phyloP scores from a whole-genome alignment of 2,888 invertebrate species.

The Scotopteryx bipunctaria region DNA sequence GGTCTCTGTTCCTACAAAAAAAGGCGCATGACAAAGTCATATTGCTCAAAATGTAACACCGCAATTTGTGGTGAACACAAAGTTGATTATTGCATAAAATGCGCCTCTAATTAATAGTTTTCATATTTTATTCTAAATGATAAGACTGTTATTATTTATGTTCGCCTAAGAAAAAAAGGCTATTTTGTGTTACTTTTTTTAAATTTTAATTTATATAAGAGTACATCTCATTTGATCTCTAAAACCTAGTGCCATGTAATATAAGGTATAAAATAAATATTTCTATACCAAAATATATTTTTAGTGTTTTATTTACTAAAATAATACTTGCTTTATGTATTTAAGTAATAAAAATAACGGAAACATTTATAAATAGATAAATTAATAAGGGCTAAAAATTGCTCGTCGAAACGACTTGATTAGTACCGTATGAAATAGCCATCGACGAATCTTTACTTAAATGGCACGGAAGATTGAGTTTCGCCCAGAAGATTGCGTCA shows the following conservation, averaged over 20 bases:
- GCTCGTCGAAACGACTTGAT: slow-evolving; percentile 16
- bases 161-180: slow-evolving; percentile 17
- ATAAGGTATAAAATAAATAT: slow-evolving; percentile 17
- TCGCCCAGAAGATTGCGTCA: background rate
- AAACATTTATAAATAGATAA: slow-evolving; percentile 16
- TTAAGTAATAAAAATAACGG: slow-evolving; percentile 10
- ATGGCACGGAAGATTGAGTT: slow-evolving; percentile 9
- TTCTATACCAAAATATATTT: slow-evolving; percentile 4
- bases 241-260: slow-evolving; percentile 12
- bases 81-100: slow-evolving; percentile 15
- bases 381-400: slow-evolving; percentile 10
- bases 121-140: slow-evolving; percentile 9
- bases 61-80: slow-evolving; percentile 20
- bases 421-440: too few relatives aligned
- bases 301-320: slow-evolving; percentile 14
- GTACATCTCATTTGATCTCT: slow-evolving; percentile 12
- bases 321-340: slow-evolving; percentile 7
- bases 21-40: slow-evolving; percentile 20
- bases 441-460: slow-evolving; percentile 15
- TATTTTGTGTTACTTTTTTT: slow-evolving; percentile 7
- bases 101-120: slow-evolving; percentile 9
- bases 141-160: slow-evolving; percentile 9
- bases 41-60: slow-evolving; percentile 17
- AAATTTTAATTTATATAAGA: slow-evolving; percentile 10
- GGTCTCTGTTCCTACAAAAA: slow-evolving; percentile 18